Evolutionary conservation across 1,140 invertebrate genomes (phyloP).

Genomic region (Drosophila santomea): DNA sequence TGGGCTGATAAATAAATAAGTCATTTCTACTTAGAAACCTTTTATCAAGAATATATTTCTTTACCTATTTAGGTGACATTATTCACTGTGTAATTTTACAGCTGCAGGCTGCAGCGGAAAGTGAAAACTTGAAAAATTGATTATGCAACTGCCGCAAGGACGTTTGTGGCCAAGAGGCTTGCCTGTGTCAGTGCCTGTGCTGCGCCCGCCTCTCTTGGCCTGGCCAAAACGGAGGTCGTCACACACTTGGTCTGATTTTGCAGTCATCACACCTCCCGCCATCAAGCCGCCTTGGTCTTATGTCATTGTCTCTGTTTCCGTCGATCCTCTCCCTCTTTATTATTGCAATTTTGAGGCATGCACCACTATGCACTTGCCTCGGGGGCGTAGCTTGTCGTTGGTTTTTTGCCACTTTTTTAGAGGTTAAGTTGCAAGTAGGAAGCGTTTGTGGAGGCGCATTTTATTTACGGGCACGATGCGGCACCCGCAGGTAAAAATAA

Average conservation of each 20-base stretch:
- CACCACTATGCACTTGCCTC: slow-evolving; percentile 53
- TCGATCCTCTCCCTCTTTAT: slow-evolving; percentile 16
- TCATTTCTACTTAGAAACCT: neutral
- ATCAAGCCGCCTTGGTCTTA: slow-evolving; percentile 2
- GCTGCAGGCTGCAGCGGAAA: slow-evolving; percentile 54
- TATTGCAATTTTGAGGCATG: slow-evolving; percentile 70
- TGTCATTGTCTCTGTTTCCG: slow-evolving; percentile 7
- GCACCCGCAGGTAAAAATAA: slow-evolving; percentile 41
- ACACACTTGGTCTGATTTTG: slow-evolving; percentile 79
- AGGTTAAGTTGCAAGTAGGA: slow-evolving; percentile 80
- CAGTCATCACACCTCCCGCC: slow-evolving; percentile 27
- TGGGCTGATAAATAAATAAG: neutral
- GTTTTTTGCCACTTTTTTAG: slow-evolving; percentile 56
- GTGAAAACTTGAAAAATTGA: slow-evolving; percentile 79
- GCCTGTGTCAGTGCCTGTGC: slow-evolving; percentile 13
- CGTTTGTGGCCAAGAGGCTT: slow-evolving; percentile 74
- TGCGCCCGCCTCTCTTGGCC: slow-evolving; percentile 23
- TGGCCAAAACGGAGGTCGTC: slow-evolving; percentile 64
- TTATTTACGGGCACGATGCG: slow-evolving; percentile 75
- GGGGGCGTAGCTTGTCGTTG: slow-evolving; percentile 64
- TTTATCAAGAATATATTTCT: neutral
- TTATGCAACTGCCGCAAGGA: slow-evolving; percentile 81
- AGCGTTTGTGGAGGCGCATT: slow-evolving; percentile 70
- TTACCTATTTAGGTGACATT: neutral
- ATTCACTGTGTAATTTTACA: slow-evolving; percentile 12